These are phyloP conservation scores for Drosophila kikkawai DNA, from an alignment of 1,140 invertebrate species.

Conservation along the genomic window DNA sequence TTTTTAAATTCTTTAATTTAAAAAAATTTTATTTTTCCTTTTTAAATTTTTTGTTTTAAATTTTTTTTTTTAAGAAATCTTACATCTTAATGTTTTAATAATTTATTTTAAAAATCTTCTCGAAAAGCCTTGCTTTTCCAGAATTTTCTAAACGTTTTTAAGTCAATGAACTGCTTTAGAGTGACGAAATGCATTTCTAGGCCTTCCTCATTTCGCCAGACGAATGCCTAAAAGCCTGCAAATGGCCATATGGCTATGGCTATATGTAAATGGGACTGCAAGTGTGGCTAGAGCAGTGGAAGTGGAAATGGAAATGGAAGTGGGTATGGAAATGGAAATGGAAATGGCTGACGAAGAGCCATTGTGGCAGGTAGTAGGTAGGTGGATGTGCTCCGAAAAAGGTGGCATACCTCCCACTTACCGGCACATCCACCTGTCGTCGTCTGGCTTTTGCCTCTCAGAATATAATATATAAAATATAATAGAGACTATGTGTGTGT, in stretches of 20 bases:
- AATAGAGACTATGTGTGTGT: background rate
- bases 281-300: slow-evolving; percentile 7
- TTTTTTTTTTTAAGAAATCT: background rate
- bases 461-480: background rate
- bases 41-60: background rate
- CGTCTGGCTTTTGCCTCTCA: slow-evolving; percentile 17
- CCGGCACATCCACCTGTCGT: slow-evolving; percentile 25
- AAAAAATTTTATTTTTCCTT: background rate
- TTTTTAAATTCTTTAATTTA: background rate
- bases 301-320: slow-evolving; percentile 9
- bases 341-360: slow-evolving; percentile 45
- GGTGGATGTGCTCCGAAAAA: slow-evolving; percentile 9
- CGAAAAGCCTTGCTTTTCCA: background rate
- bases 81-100: too few relatives aligned
- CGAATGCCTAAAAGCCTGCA: slow-evolving; percentile 65
- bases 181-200: slow-evolving; percentile 64
- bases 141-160: background rate
- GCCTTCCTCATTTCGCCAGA: slow-evolving; percentile 54
- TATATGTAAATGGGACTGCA: slow-evolving; percentile 20
- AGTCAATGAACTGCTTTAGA: slow-evolving; percentile 54
- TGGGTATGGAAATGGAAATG: slow-evolving; percentile 9
- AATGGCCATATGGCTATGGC: slow-evolving; percentile 31
- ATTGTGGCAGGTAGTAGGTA: slow-evolving; percentile 23
- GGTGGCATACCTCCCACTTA: slow-evolving; percentile 9
- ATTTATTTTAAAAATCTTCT: background rate